phyloP scores from a whole-genome alignment of 2,888 invertebrate genomes.

The Cryptosula pallasiana region DNA sequence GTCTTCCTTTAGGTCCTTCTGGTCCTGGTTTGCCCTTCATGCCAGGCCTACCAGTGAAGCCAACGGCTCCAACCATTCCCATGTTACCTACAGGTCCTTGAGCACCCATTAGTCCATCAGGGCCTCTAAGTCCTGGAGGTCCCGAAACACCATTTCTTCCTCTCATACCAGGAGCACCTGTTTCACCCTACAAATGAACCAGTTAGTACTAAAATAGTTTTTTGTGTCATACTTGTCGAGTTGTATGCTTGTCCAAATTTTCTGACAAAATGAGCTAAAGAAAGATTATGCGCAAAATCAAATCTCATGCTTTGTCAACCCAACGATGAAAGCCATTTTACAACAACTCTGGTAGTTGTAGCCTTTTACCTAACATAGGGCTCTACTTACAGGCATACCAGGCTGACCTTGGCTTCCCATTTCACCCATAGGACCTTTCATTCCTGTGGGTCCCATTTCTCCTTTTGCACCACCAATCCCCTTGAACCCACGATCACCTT shows the following conservation, averaged over 20 bases:
- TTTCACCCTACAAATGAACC: slow-evolving; percentile 10
- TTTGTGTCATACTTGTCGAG: not conserved
- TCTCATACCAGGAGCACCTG: slow-evolving; percentile 11
- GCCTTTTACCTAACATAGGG: too few species aligned
- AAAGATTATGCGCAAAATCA: too few species aligned
- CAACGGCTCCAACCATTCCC: not conserved
- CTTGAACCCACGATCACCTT: slow-evolving; percentile 10
- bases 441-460: slow-evolving; percentile 6
- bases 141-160: not conserved
- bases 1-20: slow-evolving; percentile 2
- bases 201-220: not conserved
- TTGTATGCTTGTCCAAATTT: not conserved
- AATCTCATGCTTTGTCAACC: too few species aligned
- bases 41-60: slow-evolving; percentile 17
- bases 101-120: slow-evolving; percentile 1
- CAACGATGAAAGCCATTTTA: too few species aligned
- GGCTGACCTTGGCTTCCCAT: slow-evolving; percentile 18
- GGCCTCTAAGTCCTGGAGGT: slow-evolving; percentile 12
- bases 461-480: not conserved
- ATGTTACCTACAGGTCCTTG: slow-evolving; percentile 8
- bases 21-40: slow-evolving; percentile 13
- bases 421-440: not conserved
- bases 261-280: not conserved
- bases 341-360: too few species aligned
- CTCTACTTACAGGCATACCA: slow-evolving; percentile 22